These are phyloP conservation scores for Philotrypesis tridentata DNA, from an alignment of 1,140 invertebrate species.

Conservation along the genomic window DNA sequence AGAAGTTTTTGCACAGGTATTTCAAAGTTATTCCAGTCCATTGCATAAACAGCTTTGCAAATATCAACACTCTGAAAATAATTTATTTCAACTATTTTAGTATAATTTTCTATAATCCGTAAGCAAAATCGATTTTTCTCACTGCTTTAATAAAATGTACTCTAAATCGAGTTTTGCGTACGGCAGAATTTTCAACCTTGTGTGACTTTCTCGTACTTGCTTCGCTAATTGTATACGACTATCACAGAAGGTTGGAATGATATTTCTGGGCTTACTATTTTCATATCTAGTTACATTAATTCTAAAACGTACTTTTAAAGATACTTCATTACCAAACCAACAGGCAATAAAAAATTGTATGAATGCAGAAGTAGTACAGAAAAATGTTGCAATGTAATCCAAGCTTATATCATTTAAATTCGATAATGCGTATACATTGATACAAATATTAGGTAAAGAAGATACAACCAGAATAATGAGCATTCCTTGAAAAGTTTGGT, in stretches of 20 bases:
- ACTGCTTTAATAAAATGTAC: no score
- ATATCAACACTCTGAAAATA: slow-evolving; percentile 16
- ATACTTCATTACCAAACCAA: slow-evolving; percentile 20
- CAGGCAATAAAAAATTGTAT: slow-evolving; percentile 27
- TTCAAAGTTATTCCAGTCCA: slow-evolving; percentile 16
- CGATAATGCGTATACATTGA: slow-evolving; percentile 16
- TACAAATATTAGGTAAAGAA: slow-evolving; percentile 19
- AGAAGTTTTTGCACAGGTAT: neutral
- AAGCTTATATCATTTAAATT: neutral
- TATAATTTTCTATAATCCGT: no score
- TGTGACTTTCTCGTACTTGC: no score
- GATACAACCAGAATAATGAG: neutral
- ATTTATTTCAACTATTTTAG: neutral
- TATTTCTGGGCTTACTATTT: no score
- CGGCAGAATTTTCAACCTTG: no score
- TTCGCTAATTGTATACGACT: no score
- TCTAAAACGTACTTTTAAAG: neutral
- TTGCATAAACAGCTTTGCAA: neutral
- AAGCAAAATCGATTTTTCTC: no score
- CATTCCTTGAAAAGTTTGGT: slow-evolving; percentile 9
- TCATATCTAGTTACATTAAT: neutral
- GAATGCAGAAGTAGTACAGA: neutral
- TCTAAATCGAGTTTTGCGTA: no score
- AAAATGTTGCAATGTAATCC: neutral
- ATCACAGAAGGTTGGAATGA: no score